Percentiles rank a stretch among this genome's conserved stretches.
These are phyloP conservation scores for Priocnemis perturbator DNA, from an alignment of 2,888 invertebrate genomes.

Conservation along the genomic window DNA sequence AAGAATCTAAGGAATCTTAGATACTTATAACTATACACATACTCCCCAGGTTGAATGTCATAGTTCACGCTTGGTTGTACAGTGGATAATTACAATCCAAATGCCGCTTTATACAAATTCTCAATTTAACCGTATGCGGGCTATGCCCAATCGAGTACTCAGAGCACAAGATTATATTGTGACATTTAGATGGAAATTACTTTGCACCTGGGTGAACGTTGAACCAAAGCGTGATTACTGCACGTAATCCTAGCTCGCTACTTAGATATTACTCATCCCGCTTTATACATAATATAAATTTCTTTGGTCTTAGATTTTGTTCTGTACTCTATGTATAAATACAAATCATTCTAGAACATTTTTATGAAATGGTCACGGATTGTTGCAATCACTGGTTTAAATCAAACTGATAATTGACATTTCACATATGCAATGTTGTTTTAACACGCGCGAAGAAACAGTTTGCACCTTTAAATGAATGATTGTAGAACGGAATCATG, in stretches of 20 bases:
- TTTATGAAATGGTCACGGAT: slow-evolving; percentile 45
- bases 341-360: slow-evolving; percentile 38
- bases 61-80: slow-evolving; percentile 41
- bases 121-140: not conserved
- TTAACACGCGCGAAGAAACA: too few relatives aligned
- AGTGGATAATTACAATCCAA: slow-evolving; percentile 18
- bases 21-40: slow-evolving; percentile 39
- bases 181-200: not conserved
- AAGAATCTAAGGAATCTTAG: slow-evolving; percentile 42
- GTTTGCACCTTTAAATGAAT: too few relatives aligned
- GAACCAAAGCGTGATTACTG: slow-evolving; percentile 24
- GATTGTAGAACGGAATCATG: not conserved
- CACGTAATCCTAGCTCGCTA: slow-evolving; percentile 34
- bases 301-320: slow-evolving; percentile 70
- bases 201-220: not conserved
- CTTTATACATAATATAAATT: slow-evolving; percentile 67
- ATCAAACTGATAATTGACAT: slow-evolving; percentile 27
- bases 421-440: slow-evolving; percentile 6
- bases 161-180: not conserved
- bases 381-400: slow-evolving; percentile 46
- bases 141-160: not conserved
- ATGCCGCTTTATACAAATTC: not conserved
- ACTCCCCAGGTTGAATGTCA: slow-evolving; percentile 31
- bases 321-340: slow-evolving; percentile 46
- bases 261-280: slow-evolving; percentile 41